Evolutionary conservation across 2,888 invertebrate species (phyloP).

Genomic region (Zaprionus obscuricornis): DNA sequence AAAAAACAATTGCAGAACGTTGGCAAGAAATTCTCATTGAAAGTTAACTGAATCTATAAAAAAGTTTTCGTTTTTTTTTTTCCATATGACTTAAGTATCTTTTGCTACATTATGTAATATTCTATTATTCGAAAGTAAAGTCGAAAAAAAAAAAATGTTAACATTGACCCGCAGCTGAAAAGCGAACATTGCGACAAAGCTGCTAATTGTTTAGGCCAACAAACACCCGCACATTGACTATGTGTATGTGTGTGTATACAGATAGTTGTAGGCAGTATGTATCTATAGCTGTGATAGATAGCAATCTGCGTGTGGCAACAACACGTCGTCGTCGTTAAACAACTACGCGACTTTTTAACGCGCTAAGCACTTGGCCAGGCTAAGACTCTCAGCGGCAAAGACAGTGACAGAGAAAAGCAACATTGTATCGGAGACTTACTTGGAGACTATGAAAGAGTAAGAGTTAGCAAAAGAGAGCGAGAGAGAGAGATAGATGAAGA

Average conservation of each 20-base stretch:
- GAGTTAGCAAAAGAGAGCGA: too few relatives aligned
- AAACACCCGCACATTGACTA: conserved; percentile 65
- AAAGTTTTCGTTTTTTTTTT: too few relatives aligned
- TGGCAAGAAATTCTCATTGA: too few relatives aligned
- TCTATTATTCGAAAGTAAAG: too few relatives aligned
- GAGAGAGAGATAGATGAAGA: neutral
- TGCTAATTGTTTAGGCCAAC: conserved; percentile 62
- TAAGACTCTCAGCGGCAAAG: conserved; percentile 11
- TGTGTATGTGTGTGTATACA: neutral
- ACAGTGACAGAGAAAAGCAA: neutral
- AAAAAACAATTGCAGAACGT: too few relatives aligned
- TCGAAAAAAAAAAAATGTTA: too few relatives aligned
- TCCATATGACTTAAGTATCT: too few relatives aligned
- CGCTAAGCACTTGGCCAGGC: conserved; percentile 58
- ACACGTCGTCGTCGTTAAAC: conserved; percentile 75
- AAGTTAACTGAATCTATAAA: too few relatives aligned
- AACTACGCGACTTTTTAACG: conserved; percentile 70
- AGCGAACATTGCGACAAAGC: conserved; percentile 10
- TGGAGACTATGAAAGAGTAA: too few relatives aligned
- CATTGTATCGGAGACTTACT: neutral
- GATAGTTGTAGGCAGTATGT: conserved; percentile 30
- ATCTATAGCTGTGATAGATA: conserved; percentile 64
- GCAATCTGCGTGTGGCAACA: conserved; percentile 66
- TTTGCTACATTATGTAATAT: too few relatives aligned
- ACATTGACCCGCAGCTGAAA: too few relatives aligned